A percentile compares a stretch with the other conserved stretches of the same genome.
These are phyloP conservation scores for Caenorhabditis wallacei DNA, from an alignment of 2,888 invertebrate species.

Conservation along the genomic window DNA sequence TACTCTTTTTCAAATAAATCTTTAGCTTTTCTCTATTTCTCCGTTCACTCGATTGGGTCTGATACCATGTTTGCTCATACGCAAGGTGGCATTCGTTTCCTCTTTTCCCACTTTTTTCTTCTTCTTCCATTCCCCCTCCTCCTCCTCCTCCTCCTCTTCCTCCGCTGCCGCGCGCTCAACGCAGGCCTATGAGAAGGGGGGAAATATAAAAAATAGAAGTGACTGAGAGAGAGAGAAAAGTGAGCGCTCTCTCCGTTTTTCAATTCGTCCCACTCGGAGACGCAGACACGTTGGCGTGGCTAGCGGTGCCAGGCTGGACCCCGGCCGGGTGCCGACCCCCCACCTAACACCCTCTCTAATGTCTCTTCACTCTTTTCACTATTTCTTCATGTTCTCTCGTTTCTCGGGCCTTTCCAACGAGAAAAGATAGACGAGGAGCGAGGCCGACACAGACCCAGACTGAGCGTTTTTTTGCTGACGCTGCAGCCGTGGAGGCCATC, in stretches of 20 bases:
- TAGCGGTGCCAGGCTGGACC: slow-evolving; percentile 68
- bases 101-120: slow-evolving; percentile 26
- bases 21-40: neutral
- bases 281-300: slow-evolving; percentile 62
- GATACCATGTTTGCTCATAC: slow-evolving; percentile 62
- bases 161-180: slow-evolving; percentile 36
- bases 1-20: neutral
- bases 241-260: slow-evolving; percentile 32
- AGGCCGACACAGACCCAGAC: slow-evolving; percentile 29
- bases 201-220: slow-evolving; percentile 27
- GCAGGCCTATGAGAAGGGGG: slow-evolving; percentile 10
- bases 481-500: slow-evolving; percentile 46
- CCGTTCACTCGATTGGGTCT: neutral
- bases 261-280: slow-evolving; percentile 32
- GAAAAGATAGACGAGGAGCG: slow-evolving; percentile 30
- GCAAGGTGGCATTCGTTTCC: slow-evolving; percentile 55
- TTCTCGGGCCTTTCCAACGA: slow-evolving; percentile 49
- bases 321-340: slow-evolving; percentile 61
- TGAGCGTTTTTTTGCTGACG: slow-evolving; percentile 47
- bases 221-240: neutral
- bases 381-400: slow-evolving; percentile 30
- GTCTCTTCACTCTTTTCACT: slow-evolving; percentile 15
- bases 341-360: slow-evolving; percentile 40
- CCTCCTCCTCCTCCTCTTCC: neutral
- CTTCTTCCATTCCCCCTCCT: slow-evolving; percentile 1